Conservation (phyloP, 35 echinoderm and acorn worm species). For the Eucidaris tribuloides region DNA sequence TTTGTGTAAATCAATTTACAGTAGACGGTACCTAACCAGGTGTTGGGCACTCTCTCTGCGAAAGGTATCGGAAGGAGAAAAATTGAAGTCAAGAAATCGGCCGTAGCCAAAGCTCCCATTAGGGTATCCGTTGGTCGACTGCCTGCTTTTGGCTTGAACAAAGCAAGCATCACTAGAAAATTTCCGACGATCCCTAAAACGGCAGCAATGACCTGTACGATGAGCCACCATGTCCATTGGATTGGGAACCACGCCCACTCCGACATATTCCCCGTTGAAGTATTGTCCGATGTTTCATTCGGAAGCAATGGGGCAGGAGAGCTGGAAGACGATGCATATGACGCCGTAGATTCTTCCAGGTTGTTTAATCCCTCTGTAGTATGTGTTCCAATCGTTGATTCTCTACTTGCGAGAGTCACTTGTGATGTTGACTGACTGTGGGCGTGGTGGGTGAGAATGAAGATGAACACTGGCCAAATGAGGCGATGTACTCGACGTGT, state of each 20-base stretch:
- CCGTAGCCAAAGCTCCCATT: slow-evolving; percentile 64
- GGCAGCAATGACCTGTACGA: slow-evolving; percentile 45
- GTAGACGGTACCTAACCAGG: slow-evolving; percentile 34
- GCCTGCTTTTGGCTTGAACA: slow-evolving; percentile 24
- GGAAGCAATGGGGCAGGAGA: no score
- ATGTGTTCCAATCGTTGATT: no score
- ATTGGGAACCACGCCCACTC: not conserved
- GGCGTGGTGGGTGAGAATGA: no score
- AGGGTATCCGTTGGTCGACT: slow-evolving; percentile 70
- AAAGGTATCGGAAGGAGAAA: slow-evolving; percentile 68
- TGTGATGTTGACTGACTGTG: no score
- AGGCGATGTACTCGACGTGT: no score
- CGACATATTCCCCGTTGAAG: no score
- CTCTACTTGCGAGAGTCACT: no score
- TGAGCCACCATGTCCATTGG: not conserved
- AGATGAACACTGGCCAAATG: no score
- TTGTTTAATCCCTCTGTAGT: no score
- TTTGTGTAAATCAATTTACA: slow-evolving; percentile 67
- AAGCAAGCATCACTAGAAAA: slow-evolving; percentile 52
- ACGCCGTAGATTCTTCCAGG: no score
- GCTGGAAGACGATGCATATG: no score
- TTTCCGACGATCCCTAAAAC: slow-evolving; percentile 77
- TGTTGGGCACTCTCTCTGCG: not conserved
- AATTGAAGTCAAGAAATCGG: slow-evolving; percentile 77
- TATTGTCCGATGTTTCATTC: no score